Conservation (phyloP, 53 echinoderm and acorn worm genomes). For the Glandiceps talaboti region DNA sequence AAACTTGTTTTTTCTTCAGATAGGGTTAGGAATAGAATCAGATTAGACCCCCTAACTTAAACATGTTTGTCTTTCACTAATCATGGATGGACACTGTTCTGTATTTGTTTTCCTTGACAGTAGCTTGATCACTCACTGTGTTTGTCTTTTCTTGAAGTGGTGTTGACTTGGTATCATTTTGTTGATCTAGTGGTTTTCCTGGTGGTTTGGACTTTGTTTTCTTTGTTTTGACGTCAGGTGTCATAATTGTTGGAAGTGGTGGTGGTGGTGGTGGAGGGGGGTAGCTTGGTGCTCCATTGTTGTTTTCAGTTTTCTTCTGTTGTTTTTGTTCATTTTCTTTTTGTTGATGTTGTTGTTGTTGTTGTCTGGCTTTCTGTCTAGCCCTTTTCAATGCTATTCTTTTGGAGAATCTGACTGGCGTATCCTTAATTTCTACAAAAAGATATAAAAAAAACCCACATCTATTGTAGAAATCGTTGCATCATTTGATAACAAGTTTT, state of each 20-base stretch:
- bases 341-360: no score
- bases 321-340: not conserved
- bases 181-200: not conserved
- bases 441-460: no score
- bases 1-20: no score
- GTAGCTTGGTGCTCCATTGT: constrained; percentile 6
- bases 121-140: constrained; percentile 9
- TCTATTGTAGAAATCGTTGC: no score
- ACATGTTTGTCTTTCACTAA: no score
- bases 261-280: constrained; percentile 29
- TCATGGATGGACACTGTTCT: no score
- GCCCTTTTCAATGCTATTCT: constrained; percentile 51
- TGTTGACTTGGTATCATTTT: no score
- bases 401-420: constrained; percentile 50
- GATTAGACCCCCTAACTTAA: no score
- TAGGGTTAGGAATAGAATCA: no score
- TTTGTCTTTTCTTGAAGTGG: constrained; percentile 11
- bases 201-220: no score
- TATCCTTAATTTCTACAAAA: constrained; percentile 53
- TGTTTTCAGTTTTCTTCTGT: not conserved
- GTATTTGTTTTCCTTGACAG: constrained; percentile 39
- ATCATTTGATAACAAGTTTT: no score
- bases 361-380: constrained; percentile 1
- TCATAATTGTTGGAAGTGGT: not conserved
- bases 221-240: no score